Evolutionary conservation across 2,797 vertebrate species (phyloP).

Genomic region (Parotocinclus haroldoi): DNA sequence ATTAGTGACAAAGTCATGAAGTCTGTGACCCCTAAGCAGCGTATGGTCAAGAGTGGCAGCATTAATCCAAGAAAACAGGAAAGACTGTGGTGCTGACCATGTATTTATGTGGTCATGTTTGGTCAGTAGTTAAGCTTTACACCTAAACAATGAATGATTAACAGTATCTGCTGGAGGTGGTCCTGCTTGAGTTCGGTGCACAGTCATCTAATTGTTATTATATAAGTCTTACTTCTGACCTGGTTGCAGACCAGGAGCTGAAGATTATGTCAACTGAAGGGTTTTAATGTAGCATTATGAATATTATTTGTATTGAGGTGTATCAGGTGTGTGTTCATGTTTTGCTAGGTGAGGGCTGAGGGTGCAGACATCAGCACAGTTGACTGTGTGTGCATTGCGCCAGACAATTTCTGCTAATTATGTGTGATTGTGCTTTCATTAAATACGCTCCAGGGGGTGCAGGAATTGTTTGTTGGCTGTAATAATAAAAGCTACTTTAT

Average conservation of each 20-base stretch:
- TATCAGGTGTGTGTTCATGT: conserved; percentile 18
- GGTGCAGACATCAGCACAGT: conserved; percentile 36
- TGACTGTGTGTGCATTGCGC: conserved; percentile 38
- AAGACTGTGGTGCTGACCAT: too few relatives aligned
- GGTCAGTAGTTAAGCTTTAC: conserved; percentile 5
- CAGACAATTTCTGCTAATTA: conserved; percentile 56
- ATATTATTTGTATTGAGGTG: conserved; percentile 23
- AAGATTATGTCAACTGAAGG: conserved; percentile 23
- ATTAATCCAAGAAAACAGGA: conserved; percentile 15
- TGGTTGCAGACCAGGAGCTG: too few relatives aligned
- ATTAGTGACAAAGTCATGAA: not conserved
- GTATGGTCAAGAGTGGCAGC: conserved; percentile 2
- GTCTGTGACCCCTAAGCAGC: too few relatives aligned
- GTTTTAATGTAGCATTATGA: conserved; percentile 16
- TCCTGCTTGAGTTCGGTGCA: not conserved
- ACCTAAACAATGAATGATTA: conserved; percentile 6
- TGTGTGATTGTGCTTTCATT: conserved; percentile 57
- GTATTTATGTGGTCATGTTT: not conserved
- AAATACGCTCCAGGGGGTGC: conserved; percentile 58
- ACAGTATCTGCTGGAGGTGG: too few relatives aligned
- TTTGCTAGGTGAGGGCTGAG: not conserved
- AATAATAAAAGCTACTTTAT: conserved; percentile 19
- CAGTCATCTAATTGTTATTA: conserved; percentile 14
- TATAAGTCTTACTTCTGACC: too few relatives aligned
- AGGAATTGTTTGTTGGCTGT: conserved; percentile 50